These are phyloP conservation scores for Corythornis madagascariensis DNA, from an alignment of 2,113 vertebrate species.

Conservation along the genomic window DNA sequence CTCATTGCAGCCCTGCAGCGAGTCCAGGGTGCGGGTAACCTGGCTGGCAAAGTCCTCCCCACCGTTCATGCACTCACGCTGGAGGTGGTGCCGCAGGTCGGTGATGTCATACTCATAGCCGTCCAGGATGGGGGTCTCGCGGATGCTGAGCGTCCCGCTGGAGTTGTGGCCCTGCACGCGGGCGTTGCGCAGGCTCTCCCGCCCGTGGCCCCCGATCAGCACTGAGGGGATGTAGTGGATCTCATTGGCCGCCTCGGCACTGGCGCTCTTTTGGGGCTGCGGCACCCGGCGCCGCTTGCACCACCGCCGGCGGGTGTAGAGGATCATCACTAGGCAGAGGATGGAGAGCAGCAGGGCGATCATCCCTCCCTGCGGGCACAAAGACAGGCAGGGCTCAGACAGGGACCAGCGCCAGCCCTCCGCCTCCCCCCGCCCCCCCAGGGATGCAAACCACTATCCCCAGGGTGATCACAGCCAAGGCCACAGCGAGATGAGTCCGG, in stretches of 20 bases:
- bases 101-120: constrained; percentile 98
- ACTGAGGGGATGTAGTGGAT: constrained; percentile 99
- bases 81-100: constrained; percentile 94
- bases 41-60: constrained; percentile 97
- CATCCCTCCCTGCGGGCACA: constrained; percentile 89
- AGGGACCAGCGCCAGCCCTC: rapidly evolving
- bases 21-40: constrained; percentile 95
- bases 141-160: constrained; percentile 95
- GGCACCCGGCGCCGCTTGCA: constrained; percentile 96
- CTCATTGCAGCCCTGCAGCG: constrained; percentile 95
- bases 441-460: not conserved
- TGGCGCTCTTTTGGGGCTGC: constrained; percentile 98
- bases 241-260: constrained; percentile 96
- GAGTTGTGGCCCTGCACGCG: constrained; percentile 94
- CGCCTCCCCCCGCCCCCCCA: rapidly evolving
- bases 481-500: rapidly evolving
- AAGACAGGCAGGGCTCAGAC: rapidly evolving
- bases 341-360: constrained; percentile 96
- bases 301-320: constrained; percentile 96
- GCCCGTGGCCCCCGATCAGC: constrained; percentile 93
- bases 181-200: constrained; percentile 94
- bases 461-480: not conserved
- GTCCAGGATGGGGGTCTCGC: constrained; percentile 96
- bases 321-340: constrained; percentile 95
- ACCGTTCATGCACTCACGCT: constrained; percentile 97